Evolutionary conservation across 1,140 invertebrate species (phyloP), one percentile per base, ranked within the genome.

Genomic region (Babylonia areolata): DNA sequence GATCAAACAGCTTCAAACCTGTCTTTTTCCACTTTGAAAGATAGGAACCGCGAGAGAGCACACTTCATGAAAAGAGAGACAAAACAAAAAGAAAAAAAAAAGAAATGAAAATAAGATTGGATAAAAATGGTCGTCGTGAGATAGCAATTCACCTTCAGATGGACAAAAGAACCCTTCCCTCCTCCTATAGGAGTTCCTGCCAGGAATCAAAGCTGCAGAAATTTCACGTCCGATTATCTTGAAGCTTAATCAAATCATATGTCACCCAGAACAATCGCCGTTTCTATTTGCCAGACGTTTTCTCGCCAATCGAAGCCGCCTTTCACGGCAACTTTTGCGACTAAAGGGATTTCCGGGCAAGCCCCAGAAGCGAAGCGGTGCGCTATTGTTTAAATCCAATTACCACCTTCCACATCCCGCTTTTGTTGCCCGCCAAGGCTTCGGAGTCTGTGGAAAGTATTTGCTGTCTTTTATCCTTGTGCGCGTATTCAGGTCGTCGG

Each of bases 231-330:
- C 20, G 78, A 54, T 54, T 80, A 28, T 80, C 78, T 80, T 31
- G 28, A 35, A 80, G 78, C 78, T 58, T 80, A 54, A 80, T 80
- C 78, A 54, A n/a, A 80, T 80, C 78, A 80, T 80, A 80, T 80
- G 78, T 80, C 78, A 80, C 28, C 3, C 37, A 54, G 78, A 80
- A 54, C 78, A 80, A 80, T 54, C 40, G 28, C 39, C 46, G 31
- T 54, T 54, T 80, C 54, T 46, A 80, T 80, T 80, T 80, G 42
- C 42, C 46, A 31, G 78, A 35, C 42, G 46, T 80, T 54, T 54
- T 80, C 42, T 20, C 3, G 46, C 0, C 78, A 58, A 80, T 80
- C 28, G 28, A 80, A 15, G 40, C 78, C 31, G 78, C 3, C 78
- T 80, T 80, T 80, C 42, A 54, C 40, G 40, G 28, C 46, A 3